phyloP scores from a whole-genome alignment of 1,140 invertebrate genomes.

The Leptestheria dahalacensis region DNA sequence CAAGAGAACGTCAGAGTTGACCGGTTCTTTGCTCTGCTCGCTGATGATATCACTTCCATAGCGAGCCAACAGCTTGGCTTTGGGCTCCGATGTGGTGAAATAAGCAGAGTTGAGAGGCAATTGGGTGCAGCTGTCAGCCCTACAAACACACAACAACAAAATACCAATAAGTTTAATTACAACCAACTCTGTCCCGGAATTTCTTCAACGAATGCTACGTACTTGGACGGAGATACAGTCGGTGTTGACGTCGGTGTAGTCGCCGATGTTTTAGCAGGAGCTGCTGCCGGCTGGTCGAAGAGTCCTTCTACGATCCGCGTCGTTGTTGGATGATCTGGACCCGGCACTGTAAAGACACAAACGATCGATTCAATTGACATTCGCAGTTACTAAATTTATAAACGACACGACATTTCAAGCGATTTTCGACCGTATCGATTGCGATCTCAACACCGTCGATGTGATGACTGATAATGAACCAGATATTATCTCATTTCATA shows the following conservation, averaged over 20 bases:
- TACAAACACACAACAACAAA: conserved; percentile 15
- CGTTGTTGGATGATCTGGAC: conserved; percentile 52
- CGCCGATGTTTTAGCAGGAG: conserved; percentile 22
- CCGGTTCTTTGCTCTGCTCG: conserved; percentile 22
- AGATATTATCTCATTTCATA: no score
- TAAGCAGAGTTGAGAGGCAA: conserved; percentile 44
- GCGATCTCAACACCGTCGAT: no score
- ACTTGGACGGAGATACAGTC: not conserved
- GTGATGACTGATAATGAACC: no score
- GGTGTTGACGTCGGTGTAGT: not conserved
- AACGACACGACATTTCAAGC: no score
- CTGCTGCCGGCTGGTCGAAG: conserved; percentile 41
- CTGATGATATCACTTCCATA: conserved; percentile 39
- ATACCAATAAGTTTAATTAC: not conserved
- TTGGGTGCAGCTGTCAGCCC: conserved; percentile 28
- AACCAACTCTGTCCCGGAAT: no score
- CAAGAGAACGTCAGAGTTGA: conserved; percentile 23
- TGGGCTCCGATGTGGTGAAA: conserved; percentile 51
- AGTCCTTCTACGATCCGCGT: conserved; percentile 64
- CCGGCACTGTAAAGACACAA: conserved; percentile 38
- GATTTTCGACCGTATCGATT: no score
- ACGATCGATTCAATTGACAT: conserved; percentile 1
- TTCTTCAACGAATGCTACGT: not conserved
- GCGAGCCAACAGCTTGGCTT: conserved; percentile 46
- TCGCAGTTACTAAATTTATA: no score